These are phyloP conservation scores for Mythimna pallens DNA, from an alignment of 2,888 invertebrate species.

Conservation along the genomic window DNA sequence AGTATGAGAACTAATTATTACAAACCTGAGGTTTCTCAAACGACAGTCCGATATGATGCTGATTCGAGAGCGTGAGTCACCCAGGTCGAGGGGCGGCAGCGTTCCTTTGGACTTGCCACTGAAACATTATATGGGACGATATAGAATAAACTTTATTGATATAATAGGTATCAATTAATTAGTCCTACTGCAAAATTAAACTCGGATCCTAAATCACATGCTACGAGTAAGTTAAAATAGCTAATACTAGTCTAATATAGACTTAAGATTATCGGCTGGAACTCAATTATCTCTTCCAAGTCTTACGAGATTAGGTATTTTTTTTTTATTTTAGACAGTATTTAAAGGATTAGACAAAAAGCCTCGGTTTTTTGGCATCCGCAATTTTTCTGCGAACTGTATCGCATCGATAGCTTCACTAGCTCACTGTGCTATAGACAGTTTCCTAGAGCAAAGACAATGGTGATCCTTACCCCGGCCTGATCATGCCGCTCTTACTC, in stretches of 20 bases:
- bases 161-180: background rate
- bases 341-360: background rate
- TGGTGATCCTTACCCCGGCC: constrained; percentile 62
- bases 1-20: background rate
- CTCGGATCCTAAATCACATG: background rate
- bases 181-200: background rate
- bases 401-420: background rate
- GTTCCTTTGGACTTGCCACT: constrained; percentile 65
- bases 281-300: background rate
- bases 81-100: constrained; percentile 74
- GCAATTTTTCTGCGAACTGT: too few relatives aligned
- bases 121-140: constrained; percentile 42
- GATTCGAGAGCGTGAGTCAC: constrained; percentile 76
- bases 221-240: too few relatives aligned
- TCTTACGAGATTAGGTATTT: background rate
- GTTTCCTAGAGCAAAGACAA: background rate
- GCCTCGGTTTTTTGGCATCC: background rate
- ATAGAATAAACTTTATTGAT: too few relatives aligned
- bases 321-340: background rate
- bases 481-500: constrained; percentile 72
- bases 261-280: background rate
- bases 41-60: constrained; percentile 85
- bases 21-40: constrained; percentile 80
- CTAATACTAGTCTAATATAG: too few relatives aligned
- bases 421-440: background rate